Evolutionary conservation across 2,797 vertebrate genomes (phyloP).

Genomic region (Aeoliscus strigatus): DNA sequence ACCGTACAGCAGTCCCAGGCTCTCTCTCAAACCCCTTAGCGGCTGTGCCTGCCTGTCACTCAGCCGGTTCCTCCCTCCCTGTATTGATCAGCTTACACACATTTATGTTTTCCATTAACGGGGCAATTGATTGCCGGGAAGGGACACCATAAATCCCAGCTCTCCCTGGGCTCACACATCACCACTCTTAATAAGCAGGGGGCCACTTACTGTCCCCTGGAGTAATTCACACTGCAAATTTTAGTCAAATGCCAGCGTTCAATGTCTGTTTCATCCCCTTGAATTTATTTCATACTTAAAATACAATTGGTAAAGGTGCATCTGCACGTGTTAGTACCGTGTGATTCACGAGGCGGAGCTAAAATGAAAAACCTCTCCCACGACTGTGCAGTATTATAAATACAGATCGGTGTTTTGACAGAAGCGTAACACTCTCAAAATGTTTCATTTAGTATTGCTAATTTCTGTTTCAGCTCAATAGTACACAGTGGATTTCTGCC

Average conservation of each 20-base stretch:
- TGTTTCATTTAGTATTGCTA: too few relatives aligned
- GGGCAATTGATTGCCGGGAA: conserved; percentile 62
- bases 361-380: neutral
- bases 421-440: conserved; percentile 1
- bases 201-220: conserved; percentile 14
- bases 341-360: too few relatives aligned
- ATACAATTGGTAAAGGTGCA: neutral
- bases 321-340: neutral
- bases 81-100: conserved; percentile 74
- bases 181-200: conserved; percentile 43
- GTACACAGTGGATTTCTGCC: too few relatives aligned
- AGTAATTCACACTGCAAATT: conserved; percentile 5
- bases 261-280: conserved; percentile 1
- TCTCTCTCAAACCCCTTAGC: conserved; percentile 30
- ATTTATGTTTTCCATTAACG: conserved; percentile 76
- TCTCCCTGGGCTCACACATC: conserved; percentile 26
- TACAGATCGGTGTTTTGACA: conserved; percentile 5
- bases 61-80: conserved; percentile 41
- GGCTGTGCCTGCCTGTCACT: conserved; percentile 53
- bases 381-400: conserved; percentile 2
- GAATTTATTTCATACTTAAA: neutral
- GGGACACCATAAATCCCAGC: conserved; percentile 46
- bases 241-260: neutral
- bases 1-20: neutral
- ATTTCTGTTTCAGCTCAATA: too few relatives aligned